Evolutionary conservation across 2,113 vertebrate genomes (phyloP).

Genomic region (Hippopotamus amphibius): DNA sequence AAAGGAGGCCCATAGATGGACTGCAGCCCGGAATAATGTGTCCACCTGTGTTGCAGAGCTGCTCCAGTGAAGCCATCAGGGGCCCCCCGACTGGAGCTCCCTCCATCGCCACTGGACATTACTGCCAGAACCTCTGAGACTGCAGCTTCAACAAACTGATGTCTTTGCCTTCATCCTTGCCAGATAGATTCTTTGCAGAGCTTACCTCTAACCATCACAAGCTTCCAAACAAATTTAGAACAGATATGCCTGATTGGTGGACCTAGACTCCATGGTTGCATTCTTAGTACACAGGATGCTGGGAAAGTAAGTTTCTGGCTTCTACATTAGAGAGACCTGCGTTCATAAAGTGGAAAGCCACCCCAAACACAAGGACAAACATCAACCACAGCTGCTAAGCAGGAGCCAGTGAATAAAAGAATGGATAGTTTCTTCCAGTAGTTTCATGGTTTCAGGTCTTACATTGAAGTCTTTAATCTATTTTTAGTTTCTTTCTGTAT

Average conservation of each 20-base stretch:
- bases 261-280: background rate
- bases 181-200: background rate
- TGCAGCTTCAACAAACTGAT: background rate
- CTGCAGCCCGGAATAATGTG: background rate
- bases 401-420: background rate
- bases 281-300: background rate
- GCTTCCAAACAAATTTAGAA: background rate
- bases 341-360: background rate
- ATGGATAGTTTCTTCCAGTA: background rate
- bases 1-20: background rate
- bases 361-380: background rate
- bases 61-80: background rate
- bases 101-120: background rate
- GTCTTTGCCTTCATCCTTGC: background rate
- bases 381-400: background rate
- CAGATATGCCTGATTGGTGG: background rate
- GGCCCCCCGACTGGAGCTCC: fast-evolving
- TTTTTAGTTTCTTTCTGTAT: background rate
- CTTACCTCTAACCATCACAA: background rate
- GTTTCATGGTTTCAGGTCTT: background rate
- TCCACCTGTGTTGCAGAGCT: background rate
- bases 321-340: background rate
- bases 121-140: background rate
- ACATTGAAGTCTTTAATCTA: background rate
- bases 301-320: background rate